Evolutionary conservation across 2,797 vertebrate species (phyloP).

Genomic region (Rhynchonycteris naso): DNA sequence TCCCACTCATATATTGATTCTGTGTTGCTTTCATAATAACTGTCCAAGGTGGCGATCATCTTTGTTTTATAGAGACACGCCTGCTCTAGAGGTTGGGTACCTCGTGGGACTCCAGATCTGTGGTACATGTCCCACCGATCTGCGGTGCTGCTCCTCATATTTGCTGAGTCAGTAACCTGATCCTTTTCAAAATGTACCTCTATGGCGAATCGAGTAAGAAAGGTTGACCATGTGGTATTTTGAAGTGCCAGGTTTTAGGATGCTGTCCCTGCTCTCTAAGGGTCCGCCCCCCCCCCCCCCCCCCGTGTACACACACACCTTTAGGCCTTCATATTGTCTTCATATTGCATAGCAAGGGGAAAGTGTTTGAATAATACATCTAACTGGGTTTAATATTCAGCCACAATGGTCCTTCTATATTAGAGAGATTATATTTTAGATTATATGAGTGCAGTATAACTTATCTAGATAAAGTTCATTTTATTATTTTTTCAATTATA

Average conservation of each 20-base stretch:
- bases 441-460: background rate
- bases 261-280: no score
- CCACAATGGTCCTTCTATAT: background rate
- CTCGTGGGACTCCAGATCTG: background rate
- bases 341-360: background rate
- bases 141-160: background rate
- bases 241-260: background rate
- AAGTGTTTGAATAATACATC: background rate
- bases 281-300: rapidly evolving
- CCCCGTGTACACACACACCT: rapidly evolving
- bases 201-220: background rate
- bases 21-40: background rate
- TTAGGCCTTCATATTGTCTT: background rate
- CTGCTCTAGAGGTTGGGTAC: background rate
- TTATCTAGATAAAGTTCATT: constrained; percentile 13
- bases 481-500: background rate
- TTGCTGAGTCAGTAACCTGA: background rate
- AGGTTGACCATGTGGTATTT: background rate
- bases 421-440: background rate
- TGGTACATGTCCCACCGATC: background rate
- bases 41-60: background rate
- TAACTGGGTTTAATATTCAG: background rate
- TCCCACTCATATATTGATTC: background rate
- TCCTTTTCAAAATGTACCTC: background rate
- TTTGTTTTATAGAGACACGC: background rate